phyloP scores from a whole-genome alignment of 2,113 vertebrate genomes.

The Poeciliopsis retropinna region DNA sequence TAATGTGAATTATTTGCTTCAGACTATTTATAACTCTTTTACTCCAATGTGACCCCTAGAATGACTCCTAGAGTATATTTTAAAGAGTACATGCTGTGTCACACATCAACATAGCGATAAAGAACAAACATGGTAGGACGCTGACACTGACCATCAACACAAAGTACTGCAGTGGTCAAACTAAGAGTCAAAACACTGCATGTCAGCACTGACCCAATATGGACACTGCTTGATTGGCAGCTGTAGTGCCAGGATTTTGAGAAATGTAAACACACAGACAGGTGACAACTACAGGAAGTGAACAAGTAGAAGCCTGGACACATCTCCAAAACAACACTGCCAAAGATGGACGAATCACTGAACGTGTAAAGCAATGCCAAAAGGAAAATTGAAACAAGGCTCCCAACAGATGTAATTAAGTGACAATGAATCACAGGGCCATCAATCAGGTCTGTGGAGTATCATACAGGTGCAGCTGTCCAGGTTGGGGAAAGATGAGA shows the following conservation, averaged over 20 bases:
- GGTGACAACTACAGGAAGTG: background rate
- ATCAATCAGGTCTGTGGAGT: background rate
- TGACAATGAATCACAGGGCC: background rate
- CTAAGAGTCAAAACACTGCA: background rate
- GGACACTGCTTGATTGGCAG: background rate
- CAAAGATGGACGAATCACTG: slow-evolving; percentile 1
- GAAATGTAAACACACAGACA: background rate
- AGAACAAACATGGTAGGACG: background rate
- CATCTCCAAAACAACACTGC: background rate
- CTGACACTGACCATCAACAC: background rate
- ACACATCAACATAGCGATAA: background rate
- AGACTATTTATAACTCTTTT: background rate
- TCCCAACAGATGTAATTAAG: background rate
- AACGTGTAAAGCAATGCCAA: background rate
- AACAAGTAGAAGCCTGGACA: background rate
- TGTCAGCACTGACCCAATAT: background rate
- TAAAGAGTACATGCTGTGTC: background rate
- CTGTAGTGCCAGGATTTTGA: background rate
- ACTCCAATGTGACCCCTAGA: background rate
- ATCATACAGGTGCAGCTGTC: background rate
- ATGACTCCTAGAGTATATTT: background rate
- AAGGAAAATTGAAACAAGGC: background rate
- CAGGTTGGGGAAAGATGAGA: background rate
- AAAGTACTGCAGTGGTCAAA: background rate
- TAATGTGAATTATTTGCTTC: background rate